phyloP scores from a whole-genome alignment of 2,113 vertebrate genomes.

The Bathybates hornii region DNA sequence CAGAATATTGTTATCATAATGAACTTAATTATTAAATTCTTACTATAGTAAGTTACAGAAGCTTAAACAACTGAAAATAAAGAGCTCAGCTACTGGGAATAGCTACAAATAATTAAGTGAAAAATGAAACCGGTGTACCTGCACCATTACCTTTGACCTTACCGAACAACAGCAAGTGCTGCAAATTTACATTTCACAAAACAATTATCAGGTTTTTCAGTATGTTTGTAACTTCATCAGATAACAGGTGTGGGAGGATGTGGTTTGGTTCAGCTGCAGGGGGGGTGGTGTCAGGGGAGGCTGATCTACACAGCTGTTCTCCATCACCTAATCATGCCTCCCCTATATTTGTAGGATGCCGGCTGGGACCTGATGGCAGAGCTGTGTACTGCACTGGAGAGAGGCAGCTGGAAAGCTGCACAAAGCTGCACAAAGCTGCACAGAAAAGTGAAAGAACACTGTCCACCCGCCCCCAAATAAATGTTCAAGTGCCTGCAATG shows the following conservation, averaged over 20 bases:
- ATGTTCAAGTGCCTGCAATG: not conserved
- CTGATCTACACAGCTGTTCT: not conserved
- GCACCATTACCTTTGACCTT: not conserved
- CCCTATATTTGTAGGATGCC: not conserved
- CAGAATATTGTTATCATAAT: not conserved
- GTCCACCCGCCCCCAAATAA: not conserved
- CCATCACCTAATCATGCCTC: not conserved
- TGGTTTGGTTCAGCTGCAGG: too few relatives aligned
- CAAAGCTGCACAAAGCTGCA: accelerated
- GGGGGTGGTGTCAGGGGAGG: not conserved
- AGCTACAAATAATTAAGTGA: not conserved
- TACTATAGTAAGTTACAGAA: not conserved
- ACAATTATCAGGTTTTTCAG: not conserved
- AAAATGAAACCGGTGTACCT: not conserved
- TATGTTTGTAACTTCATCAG: not conserved
- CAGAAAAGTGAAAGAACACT: not conserved
- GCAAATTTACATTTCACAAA: not conserved
- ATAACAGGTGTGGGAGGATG: not conserved
- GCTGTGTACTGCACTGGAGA: not conserved
- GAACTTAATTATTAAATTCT: not conserved
- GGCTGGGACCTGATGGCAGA: not conserved
- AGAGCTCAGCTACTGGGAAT: not conserved
- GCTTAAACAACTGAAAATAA: not conserved
- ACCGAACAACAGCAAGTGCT: not conserved
- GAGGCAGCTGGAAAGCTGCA: not conserved